Evolutionary conservation across 92 coral and sea anemone genomes (phyloP), one percentile per base, ranked within the genome.

Genomic region (Montipora capitata): DNA sequence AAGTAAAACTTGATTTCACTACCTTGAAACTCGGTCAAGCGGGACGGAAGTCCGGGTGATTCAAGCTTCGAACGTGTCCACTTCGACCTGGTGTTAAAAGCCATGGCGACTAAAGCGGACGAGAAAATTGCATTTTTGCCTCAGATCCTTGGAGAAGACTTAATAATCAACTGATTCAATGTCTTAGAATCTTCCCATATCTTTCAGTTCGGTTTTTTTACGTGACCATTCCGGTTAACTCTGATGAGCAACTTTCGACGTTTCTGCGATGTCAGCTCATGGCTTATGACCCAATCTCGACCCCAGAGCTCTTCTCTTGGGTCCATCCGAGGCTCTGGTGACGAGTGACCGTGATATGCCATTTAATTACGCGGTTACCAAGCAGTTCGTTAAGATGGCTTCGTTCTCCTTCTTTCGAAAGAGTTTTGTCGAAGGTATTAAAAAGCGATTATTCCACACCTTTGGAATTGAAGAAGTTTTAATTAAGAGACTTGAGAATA

Each of bases 51-150:
- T 12, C 94, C 91, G 61, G 98, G 96, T 66, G 87, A 76, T n/a
- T 95, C 98, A 27, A 95, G 84, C 70, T 86, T 95, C 49, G 98
- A 93, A 74, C 93, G 96, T 4, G 98, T 95, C 98, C 98, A 95
- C 85, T 92, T 95, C 45, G 98, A 68, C 7, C 84, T 89, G 7
- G 85, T 66, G 56, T 88, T 95, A 61, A 59, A 76, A 62, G 76
- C 56, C 79, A 89, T 69, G 73, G 12, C 90, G 90, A 84, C 89
- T 51, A 74, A 27, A 11, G 39, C 10, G 41, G 9, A 63, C 81
- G 39, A 45, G 66, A 8, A 15, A 18, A 18, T 10, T 41, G n/a
- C n/a, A 8, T 44, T n/a, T 39, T 2, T 10, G 18, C 5, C 39
- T 17, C 38, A 63, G 15, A 63, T 3, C 7, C 67, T 0, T 4